These are phyloP conservation scores for Oncorhynchus gorbuscha DNA, from an alignment of 2,113 vertebrate genomes.

Conservation along the genomic window DNA sequence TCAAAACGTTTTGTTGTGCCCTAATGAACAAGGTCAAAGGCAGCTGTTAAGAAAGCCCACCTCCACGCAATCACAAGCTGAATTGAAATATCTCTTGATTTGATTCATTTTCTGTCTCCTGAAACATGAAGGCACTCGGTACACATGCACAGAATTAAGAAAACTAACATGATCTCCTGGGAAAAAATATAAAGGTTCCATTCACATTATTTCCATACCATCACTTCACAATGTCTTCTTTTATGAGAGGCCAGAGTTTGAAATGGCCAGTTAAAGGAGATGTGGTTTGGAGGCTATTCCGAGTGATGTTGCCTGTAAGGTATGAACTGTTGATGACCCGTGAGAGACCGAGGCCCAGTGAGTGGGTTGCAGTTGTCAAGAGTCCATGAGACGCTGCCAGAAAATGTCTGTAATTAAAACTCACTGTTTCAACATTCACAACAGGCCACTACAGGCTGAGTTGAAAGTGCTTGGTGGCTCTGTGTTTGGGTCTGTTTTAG, in stretches of 20 bases:
- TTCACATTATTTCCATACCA: constrained; percentile 33
- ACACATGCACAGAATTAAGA: constrained; percentile 8
- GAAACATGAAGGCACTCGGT: not conserved
- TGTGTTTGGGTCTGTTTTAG: not conserved
- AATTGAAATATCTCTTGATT: not conserved
- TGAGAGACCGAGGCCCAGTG: constrained; percentile 30
- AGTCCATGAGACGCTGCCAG: constrained; percentile 15
- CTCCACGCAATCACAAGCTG: not conserved
- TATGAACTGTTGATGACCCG: constrained; percentile 58
- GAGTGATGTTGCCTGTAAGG: constrained; percentile 43
- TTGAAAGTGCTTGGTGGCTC: not conserved
- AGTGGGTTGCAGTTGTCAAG: constrained; percentile 9
- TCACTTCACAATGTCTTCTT: constrained; percentile 34
- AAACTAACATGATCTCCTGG: not conserved
- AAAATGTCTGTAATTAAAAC: constrained; percentile 43
- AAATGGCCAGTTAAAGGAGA: constrained; percentile 39
- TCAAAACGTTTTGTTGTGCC: too few relatives aligned
- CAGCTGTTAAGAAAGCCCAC: not conserved
- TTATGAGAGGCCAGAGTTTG: constrained; percentile 18
- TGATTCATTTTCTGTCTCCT: not conserved
- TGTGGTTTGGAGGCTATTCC: constrained; percentile 47
- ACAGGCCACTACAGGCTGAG: constrained; percentile 4
- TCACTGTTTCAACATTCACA: constrained; percentile 28
- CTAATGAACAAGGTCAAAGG: too few relatives aligned
- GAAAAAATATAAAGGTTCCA: constrained; percentile 27